Conservation (phyloP, 2,113 vertebrate species). For the Corydoras sp. region DNA sequence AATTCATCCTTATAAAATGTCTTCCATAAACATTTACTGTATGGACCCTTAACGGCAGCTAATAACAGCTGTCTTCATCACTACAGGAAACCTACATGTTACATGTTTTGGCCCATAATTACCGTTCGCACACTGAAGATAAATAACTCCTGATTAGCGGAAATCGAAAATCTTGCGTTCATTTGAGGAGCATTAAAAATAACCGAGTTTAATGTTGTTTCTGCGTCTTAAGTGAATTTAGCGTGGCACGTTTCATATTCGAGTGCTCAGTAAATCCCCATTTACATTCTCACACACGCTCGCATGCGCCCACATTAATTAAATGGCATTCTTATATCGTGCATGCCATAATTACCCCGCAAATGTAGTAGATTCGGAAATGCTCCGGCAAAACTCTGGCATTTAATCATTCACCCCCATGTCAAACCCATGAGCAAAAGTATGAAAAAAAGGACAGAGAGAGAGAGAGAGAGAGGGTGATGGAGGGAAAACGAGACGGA, state of each 20-base stretch:
- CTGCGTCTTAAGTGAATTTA: too few relatives aligned
- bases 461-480: slow-evolving; percentile 39
- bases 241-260: slow-evolving; percentile 5
- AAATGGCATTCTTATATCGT: slow-evolving; percentile 35
- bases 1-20: too few relatives aligned
- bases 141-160: too few relatives aligned
- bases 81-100: too few relatives aligned
- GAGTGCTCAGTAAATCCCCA: not conserved
- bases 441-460: slow-evolving; percentile 26
- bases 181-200: too few relatives aligned
- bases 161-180: too few relatives aligned
- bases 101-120: too few relatives aligned
- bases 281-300: not conserved
- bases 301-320: slow-evolving; percentile 22
- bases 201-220: too few relatives aligned
- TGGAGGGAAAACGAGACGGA: slow-evolving; percentile 16
- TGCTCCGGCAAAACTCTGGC: slow-evolving; percentile 26
- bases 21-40: too few relatives aligned
- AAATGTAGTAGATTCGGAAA: slow-evolving; percentile 30
- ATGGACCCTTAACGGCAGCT: too few relatives aligned
- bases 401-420: slow-evolving; percentile 40
- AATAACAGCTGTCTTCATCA: too few relatives aligned
- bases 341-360: slow-evolving; percentile 31
- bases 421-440: slow-evolving; percentile 30
- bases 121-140: too few relatives aligned